These are phyloP conservation scores for Planiliza haematocheilus DNA, from an alignment of 2,113 vertebrate genomes.

Conservation along the genomic window DNA sequence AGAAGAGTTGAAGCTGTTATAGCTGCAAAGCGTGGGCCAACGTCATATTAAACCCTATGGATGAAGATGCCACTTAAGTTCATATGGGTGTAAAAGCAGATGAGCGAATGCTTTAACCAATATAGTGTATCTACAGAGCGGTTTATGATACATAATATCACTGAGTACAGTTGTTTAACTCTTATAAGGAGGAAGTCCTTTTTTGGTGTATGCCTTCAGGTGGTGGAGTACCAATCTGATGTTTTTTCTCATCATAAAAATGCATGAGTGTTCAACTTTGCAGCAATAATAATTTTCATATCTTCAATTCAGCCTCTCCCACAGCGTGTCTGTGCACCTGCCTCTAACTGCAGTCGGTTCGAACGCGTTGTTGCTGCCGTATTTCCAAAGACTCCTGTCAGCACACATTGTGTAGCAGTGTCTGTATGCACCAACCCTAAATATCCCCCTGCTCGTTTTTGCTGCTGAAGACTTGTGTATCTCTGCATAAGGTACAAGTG, in stretches of 20 bases:
- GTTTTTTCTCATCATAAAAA: conserved; percentile 24
- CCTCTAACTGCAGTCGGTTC: neutral
- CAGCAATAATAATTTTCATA: neutral
- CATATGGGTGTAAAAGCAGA: no score
- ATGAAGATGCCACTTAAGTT: no score
- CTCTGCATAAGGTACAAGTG: neutral
- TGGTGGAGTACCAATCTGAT: conserved; percentile 10
- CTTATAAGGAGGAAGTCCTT: conserved; percentile 1
- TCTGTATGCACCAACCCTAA: conserved; percentile 24
- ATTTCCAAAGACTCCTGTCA: conserved; percentile 10
- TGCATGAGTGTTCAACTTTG: conserved; percentile 1
- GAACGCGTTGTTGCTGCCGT: neutral
- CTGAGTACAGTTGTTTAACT: conserved; percentile 22
- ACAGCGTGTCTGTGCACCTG: neutral
- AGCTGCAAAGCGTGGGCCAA: no score
- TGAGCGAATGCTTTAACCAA: no score
- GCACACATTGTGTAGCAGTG: conserved; percentile 9
- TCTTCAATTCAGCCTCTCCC: conserved; percentile 9
- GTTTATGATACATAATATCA: conserved; percentile 1
- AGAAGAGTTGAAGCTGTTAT: no score
- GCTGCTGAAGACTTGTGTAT: neutral
- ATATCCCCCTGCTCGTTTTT: conserved; percentile 33
- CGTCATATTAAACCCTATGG: no score
- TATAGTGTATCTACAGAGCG: conserved; percentile 12
- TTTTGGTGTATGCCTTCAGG: neutral